Percentiles rank a stretch among this genome's conserved stretches.
Conservation (phyloP, 2,797 vertebrate genomes). For the Varecia variegata region DNA sequence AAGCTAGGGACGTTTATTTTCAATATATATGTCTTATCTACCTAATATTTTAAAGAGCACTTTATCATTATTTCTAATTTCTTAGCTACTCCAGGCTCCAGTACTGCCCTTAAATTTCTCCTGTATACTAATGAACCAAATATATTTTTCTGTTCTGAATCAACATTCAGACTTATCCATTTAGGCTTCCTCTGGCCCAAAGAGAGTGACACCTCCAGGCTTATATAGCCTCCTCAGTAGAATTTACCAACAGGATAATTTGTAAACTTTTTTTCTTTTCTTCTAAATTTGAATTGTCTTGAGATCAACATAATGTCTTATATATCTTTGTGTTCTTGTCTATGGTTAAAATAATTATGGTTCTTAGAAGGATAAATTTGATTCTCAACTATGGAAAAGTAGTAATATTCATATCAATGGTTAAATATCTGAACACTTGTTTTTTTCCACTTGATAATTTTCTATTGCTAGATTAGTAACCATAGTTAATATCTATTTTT, state of each 20-base stretch:
- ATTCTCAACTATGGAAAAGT: not conserved
- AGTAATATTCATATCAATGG: not conserved
- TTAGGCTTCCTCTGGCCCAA: not conserved
- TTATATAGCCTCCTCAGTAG: not conserved
- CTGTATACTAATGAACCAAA: not conserved
- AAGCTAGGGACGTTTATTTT: not conserved
- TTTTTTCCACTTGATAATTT: not conserved
- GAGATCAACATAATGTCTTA: not conserved
- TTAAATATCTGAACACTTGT: not conserved
- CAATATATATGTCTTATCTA: not conserved
- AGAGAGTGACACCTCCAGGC: not conserved
- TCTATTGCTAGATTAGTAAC: not conserved
- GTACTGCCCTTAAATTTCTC: not conserved
- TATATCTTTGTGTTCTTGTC: not conserved
- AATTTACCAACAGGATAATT: not conserved
- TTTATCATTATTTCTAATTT: not conserved
- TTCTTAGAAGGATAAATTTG: not conserved
- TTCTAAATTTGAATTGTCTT: not conserved
- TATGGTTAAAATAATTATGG: not conserved
- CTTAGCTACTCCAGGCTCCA: not conserved
- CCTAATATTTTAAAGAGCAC: not conserved
- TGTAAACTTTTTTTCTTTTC: not conserved
- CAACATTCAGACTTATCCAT: not conserved
- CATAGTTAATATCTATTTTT: not conserved
- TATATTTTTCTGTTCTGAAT: not conserved